These are phyloP conservation scores for Apogon hyalosoma DNA, from an alignment of 2,797 vertebrate species.

Conservation along the genomic window DNA sequence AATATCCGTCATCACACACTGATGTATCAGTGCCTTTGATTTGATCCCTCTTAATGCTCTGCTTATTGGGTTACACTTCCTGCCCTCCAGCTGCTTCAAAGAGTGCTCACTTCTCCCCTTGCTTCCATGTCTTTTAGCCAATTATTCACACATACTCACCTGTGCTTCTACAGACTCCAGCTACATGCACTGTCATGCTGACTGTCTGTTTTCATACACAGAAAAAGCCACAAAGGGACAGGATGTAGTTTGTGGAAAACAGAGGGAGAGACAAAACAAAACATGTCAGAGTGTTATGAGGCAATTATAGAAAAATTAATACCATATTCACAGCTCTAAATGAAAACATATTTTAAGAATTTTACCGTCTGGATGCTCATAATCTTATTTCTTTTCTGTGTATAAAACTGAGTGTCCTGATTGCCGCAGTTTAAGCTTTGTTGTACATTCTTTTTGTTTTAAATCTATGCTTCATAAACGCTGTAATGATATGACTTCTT, in stretches of 20 bases:
- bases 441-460: not conserved
- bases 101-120: constrained; percentile 3
- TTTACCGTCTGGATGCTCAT: not conserved
- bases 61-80: constrained; percentile 60
- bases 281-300: not conserved
- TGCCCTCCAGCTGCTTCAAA: constrained; percentile 36
- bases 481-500: too few species aligned
- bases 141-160: not conserved
- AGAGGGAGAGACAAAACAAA: not conserved
- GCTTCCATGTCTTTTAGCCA: not conserved
- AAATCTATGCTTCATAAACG: not conserved
- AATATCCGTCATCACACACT: not conserved
- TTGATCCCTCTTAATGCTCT: constrained; percentile 39
- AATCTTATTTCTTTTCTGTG: too few species aligned
- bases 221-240: not conserved
- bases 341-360: constrained; percentile 1
- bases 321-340: not conserved
- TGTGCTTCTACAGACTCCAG: not conserved
- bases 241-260: not conserved
- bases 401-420: too few species aligned
- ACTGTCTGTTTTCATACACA: not conserved
- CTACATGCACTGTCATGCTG: not conserved
- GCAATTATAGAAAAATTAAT: not conserved
- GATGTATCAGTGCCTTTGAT: constrained; percentile 6
- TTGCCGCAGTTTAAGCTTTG: not conserved